Percentiles rank a stretch among this genome's conserved stretches.
phyloP scores from a whole-genome alignment of 2,797 vertebrate genomes.

The Decapterus maruadsi region DNA sequence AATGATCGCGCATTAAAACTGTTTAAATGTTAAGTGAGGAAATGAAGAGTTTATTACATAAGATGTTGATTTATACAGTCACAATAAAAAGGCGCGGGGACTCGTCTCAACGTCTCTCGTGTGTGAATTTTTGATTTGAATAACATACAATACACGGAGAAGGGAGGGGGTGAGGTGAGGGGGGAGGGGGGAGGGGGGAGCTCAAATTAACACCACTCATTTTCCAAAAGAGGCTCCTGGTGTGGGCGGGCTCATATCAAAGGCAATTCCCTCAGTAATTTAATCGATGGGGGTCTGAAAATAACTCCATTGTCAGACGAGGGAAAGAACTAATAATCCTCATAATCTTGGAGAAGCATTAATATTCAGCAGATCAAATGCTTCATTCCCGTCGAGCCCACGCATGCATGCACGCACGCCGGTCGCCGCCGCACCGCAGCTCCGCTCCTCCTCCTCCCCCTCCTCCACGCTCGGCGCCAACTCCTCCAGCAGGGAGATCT shows the following conservation, averaged over 20 bases:
- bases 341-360: slow-evolving; percentile 87
- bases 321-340: slow-evolving; percentile 86
- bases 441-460: too few relatives aligned
- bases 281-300: slow-evolving; percentile 87
- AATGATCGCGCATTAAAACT: too few relatives aligned
- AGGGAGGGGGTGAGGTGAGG: slow-evolving; percentile 11
- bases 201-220: slow-evolving; percentile 87
- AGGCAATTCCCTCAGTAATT: slow-evolving; percentile 81
- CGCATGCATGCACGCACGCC: slow-evolving; percentile 18
- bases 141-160: slow-evolving; percentile 15
- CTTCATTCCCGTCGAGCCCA: slow-evolving; percentile 83
- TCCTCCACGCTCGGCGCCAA: slow-evolving; percentile 67
- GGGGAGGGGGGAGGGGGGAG: slow-evolving; percentile 46
- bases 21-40: slow-evolving; percentile 2
- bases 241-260: slow-evolving; percentile 82
- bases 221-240: slow-evolving; percentile 73
- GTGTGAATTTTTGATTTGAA: slow-evolving; percentile 41
- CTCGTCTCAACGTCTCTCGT: slow-evolving; percentile 32
- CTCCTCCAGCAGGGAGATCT: slow-evolving; percentile 83
- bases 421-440: slow-evolving; percentile 20
- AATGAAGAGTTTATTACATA: slow-evolving; percentile 29
- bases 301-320: slow-evolving; percentile 86
- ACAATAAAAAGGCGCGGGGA: slow-evolving; percentile 25
- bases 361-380: slow-evolving; percentile 89
- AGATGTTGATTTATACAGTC: slow-evolving; percentile 29